phyloP scores from a whole-genome alignment of 2,888 invertebrate genomes.

The Strigamia maritima region DNA sequence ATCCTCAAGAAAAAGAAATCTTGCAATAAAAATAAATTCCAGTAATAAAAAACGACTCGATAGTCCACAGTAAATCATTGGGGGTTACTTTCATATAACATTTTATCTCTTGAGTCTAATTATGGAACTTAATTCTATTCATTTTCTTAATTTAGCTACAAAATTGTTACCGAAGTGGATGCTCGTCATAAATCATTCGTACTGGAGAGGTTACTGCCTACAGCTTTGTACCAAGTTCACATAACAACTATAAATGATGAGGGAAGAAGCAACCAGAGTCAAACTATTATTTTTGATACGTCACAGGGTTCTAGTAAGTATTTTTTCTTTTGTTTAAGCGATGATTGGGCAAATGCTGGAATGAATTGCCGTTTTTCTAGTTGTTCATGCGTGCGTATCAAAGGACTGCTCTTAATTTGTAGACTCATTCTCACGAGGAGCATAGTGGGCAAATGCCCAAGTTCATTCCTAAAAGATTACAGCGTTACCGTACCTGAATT shows the following conservation, averaged over 20 bases:
- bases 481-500: background rate
- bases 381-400: background rate
- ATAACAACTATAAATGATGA: constrained; percentile 44
- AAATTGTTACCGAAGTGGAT: constrained; percentile 39
- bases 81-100: background rate
- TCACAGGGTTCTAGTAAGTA: constrained; percentile 12
- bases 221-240: constrained; percentile 44
- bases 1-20: background rate
- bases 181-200: constrained; percentile 26
- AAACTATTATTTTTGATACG: constrained; percentile 36
- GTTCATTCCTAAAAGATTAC: constrained; percentile 7
- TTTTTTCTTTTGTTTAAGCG: background rate
- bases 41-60: background rate
- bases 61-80: no score
- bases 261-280: constrained; percentile 40
- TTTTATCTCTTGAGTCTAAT: background rate
- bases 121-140: background rate
- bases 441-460: background rate
- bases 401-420: background rate
- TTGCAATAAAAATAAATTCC: constrained; percentile 6
- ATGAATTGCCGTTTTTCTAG: background rate
- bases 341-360: background rate
- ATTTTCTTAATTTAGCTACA: constrained; percentile 1
- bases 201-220: constrained; percentile 43
- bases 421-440: background rate